These are phyloP conservation scores for Microchrysa polita DNA, from an alignment of 2,888 invertebrate genomes.

Conservation along the genomic window DNA sequence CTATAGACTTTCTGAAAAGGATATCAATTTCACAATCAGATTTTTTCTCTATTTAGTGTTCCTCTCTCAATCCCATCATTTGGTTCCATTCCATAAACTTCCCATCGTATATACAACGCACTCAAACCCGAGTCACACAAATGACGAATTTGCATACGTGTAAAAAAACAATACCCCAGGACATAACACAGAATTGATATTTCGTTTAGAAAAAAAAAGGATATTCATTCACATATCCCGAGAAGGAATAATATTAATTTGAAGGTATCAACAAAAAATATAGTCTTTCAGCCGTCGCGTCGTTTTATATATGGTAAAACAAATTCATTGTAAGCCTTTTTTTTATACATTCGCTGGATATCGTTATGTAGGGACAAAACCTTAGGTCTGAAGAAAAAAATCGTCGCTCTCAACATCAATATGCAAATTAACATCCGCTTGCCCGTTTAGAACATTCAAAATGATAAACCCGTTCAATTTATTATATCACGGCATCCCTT, in stretches of 20 bases:
- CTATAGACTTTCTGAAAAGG: slow-evolving; percentile 37
- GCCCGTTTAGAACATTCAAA: slow-evolving; percentile 30
- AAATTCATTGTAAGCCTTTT: slow-evolving; percentile 48
- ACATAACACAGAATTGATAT: slow-evolving; percentile 41
- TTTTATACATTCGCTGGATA: slow-evolving; percentile 32
- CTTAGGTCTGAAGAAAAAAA: slow-evolving; percentile 37
- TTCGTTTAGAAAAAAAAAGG: slow-evolving; percentile 30
- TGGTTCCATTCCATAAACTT: slow-evolving; percentile 38
- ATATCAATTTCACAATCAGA: slow-evolving; percentile 48
- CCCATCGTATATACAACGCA: background rate
- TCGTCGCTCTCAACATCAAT: slow-evolving; percentile 27
- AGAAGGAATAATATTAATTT: slow-evolving; percentile 49
- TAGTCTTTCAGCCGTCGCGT: slow-evolving; percentile 33
- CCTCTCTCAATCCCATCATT: slow-evolving; percentile 20
- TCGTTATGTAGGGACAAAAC: slow-evolving; percentile 9
- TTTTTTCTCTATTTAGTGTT: too few species aligned
- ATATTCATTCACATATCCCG: slow-evolving; percentile 26
- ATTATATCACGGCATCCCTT: slow-evolving; percentile 25
- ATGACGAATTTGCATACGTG: slow-evolving; percentile 48
- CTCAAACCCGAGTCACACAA: slow-evolving; percentile 40
- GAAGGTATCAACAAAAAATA: slow-evolving; percentile 38
- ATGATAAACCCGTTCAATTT: slow-evolving; percentile 21
- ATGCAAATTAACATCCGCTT: slow-evolving; percentile 50
- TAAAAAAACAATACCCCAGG: slow-evolving; percentile 48
- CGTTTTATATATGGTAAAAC: slow-evolving; percentile 46